Evolutionary conservation across 2,797 vertebrate species (phyloP).

Genomic region (Oophaga sylvatica): DNA sequence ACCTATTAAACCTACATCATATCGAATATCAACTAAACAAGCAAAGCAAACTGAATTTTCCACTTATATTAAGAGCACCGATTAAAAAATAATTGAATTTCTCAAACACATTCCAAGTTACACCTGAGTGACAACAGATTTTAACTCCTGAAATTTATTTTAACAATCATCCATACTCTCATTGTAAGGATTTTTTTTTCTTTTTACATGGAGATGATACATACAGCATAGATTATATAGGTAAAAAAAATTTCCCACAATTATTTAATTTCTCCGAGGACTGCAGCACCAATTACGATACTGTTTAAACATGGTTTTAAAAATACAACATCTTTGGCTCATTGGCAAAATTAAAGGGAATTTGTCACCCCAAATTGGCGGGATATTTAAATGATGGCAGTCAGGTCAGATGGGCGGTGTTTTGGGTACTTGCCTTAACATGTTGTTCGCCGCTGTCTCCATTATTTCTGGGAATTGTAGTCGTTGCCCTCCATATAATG

Average conservation of each 20-base stretch:
- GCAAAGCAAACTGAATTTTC: constrained; percentile 28
- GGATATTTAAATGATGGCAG: too few relatives aligned
- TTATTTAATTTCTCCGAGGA: constrained; percentile 53
- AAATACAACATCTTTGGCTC: constrained; percentile 55
- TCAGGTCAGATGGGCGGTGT: too few relatives aligned
- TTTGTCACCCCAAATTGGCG: too few relatives aligned
- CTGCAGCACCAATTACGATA: constrained; percentile 43
- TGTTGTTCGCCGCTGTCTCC: too few relatives aligned
- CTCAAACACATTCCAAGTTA: constrained; percentile 44
- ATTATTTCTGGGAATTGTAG: too few relatives aligned
- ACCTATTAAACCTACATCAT: constrained; percentile 39
- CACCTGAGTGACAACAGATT: constrained; percentile 23
- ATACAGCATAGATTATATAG: constrained; percentile 22
- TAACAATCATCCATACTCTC: constrained; percentile 34
- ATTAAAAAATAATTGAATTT: constrained; percentile 35
- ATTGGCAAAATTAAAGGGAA: constrained; percentile 51
- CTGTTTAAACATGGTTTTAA: constrained; percentile 34
- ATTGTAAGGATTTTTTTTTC: constrained; percentile 3
- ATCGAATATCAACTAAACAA: background rate
- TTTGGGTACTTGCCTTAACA: too few relatives aligned
- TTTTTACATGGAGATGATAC: constrained; percentile 27
- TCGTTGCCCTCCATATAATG: too few relatives aligned
- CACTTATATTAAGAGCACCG: background rate
- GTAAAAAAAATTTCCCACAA: constrained; percentile 24
- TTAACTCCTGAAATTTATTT: constrained; percentile 21